Conservation (phyloP, 2,113 vertebrate genomes). For the Rhineura floridana region DNA sequence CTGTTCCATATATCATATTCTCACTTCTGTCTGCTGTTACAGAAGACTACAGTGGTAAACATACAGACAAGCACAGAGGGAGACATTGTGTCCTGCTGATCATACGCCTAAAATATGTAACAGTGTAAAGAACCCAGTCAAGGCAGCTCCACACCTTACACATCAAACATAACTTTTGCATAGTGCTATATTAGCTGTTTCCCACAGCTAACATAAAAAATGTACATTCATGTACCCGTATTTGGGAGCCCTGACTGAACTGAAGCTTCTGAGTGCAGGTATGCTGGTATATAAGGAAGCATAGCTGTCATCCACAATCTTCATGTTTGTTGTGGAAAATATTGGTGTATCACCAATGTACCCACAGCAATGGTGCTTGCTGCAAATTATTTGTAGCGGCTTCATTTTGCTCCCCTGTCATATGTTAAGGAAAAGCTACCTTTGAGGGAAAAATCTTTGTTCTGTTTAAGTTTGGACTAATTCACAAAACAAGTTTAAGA, state of each 20-base stretch:
- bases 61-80: not conserved
- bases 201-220: not conserved
- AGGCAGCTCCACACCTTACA: not conserved
- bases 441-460: not conserved
- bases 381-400: not conserved
- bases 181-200: not conserved
- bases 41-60: not conserved
- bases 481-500: not conserved
- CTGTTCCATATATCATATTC: not conserved
- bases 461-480: not conserved
- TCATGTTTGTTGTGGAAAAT: not conserved
- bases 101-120: constrained; percentile 9
- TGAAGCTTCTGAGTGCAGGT: not conserved
- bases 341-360: not conserved
- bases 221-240: not conserved
- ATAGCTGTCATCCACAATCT: no score
- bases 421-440: not conserved
- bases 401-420: not conserved
- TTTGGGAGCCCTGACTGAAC: not conserved
- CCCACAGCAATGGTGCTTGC: not conserved
- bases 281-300: not conserved
- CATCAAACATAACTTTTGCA: not conserved
- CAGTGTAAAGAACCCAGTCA: not conserved
- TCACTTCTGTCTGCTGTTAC: not conserved
- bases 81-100: not conserved